phyloP scores from a whole-genome alignment of 1,140 invertebrate genomes.

The Phocides pigmalion region DNA sequence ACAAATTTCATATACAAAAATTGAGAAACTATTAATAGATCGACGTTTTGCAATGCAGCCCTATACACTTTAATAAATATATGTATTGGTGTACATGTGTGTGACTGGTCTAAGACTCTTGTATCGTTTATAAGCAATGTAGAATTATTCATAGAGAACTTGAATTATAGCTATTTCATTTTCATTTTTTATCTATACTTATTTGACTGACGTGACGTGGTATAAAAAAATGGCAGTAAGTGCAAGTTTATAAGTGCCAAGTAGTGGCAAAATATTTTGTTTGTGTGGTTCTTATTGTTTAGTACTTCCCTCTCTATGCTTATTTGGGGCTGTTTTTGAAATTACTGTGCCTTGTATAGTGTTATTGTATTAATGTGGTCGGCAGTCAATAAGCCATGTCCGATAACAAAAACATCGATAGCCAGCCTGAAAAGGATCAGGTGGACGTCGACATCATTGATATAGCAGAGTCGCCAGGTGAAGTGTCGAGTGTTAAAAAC shows the following conservation, averaged over 20 bases:
- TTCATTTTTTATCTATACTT: slow-evolving; percentile 39
- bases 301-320: slow-evolving; percentile 26
- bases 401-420: slow-evolving; percentile 71
- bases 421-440: slow-evolving; percentile 59
- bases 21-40: too few relatives aligned
- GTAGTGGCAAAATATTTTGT: slow-evolving; percentile 66
- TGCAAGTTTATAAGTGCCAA: slow-evolving; percentile 50
- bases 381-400: slow-evolving; percentile 63
- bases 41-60: too few relatives aligned
- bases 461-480: slow-evolving; percentile 63
- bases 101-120: too few relatives aligned
- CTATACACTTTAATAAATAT: too few relatives aligned
- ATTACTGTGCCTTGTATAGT: slow-evolving; percentile 37
- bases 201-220: slow-evolving; percentile 45
- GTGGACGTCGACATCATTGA: slow-evolving; percentile 54
- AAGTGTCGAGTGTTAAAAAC: slow-evolving; percentile 66
- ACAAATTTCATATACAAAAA: too few relatives aligned
- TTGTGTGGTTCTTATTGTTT: slow-evolving; percentile 31
- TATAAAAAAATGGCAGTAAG: slow-evolving; percentile 51
- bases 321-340: slow-evolving; percentile 22
- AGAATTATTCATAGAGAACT: too few relatives aligned
- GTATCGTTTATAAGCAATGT: too few relatives aligned
- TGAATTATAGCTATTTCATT: too few relatives aligned
- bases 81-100: too few relatives aligned
- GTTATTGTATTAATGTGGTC: slow-evolving; percentile 67